A percentile compares a stretch with the other conserved stretches of the same genome.
Conservation (phyloP, 2,797 vertebrate genomes). For the Pangasius sanitwongsei region DNA sequence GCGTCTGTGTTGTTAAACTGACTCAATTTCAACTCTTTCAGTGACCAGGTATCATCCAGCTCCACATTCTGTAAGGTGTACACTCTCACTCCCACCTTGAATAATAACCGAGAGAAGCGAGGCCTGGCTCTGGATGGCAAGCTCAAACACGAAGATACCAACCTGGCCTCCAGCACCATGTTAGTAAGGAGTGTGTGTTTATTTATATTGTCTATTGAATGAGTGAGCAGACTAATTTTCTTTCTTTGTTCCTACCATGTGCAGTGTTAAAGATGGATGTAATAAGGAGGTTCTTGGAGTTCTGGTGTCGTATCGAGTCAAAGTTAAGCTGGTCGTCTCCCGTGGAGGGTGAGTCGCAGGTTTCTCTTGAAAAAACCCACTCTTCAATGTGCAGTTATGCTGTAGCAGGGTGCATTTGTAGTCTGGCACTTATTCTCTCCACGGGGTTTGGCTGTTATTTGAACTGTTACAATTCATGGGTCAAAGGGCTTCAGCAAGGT, state of each 20-base stretch:
- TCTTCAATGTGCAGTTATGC: conserved; percentile 29
- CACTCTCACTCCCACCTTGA: conserved; percentile 92
- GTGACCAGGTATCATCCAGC: conserved; percentile 92
- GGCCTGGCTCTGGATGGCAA: conserved; percentile 94
- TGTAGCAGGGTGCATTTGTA: conserved; percentile 29
- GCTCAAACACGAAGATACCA: conserved; percentile 97
- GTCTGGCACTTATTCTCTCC: conserved; percentile 7
- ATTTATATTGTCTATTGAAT: background rate
- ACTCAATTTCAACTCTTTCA: conserved; percentile 57
- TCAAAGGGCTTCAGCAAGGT: conserved; percentile 4
- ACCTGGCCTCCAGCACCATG: conserved; percentile 93
- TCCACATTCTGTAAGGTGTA: conserved; percentile 98
- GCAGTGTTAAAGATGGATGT: conserved; percentile 91
- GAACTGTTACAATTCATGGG: conserved; percentile 25
- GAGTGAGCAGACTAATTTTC: background rate
- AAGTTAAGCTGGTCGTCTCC: conserved; percentile 95
- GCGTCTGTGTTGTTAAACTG: background rate
- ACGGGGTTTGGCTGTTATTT: background rate
- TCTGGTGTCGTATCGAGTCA: conserved; percentile 97
- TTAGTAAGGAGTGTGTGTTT: conserved; percentile 64
- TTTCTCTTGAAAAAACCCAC: background rate
- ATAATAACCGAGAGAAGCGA: conserved; percentile 94
- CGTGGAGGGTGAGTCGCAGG: conserved; percentile 85
- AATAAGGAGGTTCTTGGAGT: conserved; percentile 96
- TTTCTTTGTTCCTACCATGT: conserved; percentile 41